Conservation (phyloP, 2,797 vertebrate genomes). For the Phalloptychus januarius region DNA sequence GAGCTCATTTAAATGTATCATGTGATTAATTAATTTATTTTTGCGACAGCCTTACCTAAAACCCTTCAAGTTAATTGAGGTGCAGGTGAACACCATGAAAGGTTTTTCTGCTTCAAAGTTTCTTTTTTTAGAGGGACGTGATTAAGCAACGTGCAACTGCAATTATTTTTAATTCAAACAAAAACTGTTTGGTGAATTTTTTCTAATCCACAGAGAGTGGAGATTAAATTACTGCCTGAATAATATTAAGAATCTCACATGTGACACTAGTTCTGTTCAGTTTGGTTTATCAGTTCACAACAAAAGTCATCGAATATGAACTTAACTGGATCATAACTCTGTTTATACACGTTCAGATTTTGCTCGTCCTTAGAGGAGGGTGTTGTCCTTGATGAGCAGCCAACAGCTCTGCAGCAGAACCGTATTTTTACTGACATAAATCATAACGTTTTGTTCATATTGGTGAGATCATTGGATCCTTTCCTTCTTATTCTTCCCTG, state of each 20-base stretch:
- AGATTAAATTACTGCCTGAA: background rate
- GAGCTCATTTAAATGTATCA: too few species aligned
- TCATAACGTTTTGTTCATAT: conserved; percentile 33
- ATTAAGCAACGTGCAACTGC: background rate
- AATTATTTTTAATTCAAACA: background rate
- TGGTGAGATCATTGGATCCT: background rate
- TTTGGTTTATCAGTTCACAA: conserved; percentile 1
- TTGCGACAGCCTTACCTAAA: background rate
- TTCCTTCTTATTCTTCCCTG: background rate
- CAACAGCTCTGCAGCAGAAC: conserved; percentile 40
- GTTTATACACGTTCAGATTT: conserved; percentile 19
- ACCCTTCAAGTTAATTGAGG: background rate
- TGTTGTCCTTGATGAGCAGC: conserved; percentile 39
- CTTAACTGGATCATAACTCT: background rate
- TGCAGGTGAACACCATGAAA: background rate
- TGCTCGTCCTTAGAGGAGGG: conserved; percentile 13
- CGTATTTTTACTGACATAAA: conserved; percentile 34
- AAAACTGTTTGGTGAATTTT: background rate
- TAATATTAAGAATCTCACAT: background rate
- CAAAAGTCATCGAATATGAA: background rate
- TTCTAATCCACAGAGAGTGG: background rate
- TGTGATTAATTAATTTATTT: too few species aligned
- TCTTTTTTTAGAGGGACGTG: background rate
- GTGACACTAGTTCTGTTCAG: background rate
- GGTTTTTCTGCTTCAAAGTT: background rate